Percentiles rank a stretch among this genome's conserved stretches.
phyloP scores from a whole-genome alignment of 2,888 invertebrate genomes.

The Ommatoiulus sabulosus region DNA sequence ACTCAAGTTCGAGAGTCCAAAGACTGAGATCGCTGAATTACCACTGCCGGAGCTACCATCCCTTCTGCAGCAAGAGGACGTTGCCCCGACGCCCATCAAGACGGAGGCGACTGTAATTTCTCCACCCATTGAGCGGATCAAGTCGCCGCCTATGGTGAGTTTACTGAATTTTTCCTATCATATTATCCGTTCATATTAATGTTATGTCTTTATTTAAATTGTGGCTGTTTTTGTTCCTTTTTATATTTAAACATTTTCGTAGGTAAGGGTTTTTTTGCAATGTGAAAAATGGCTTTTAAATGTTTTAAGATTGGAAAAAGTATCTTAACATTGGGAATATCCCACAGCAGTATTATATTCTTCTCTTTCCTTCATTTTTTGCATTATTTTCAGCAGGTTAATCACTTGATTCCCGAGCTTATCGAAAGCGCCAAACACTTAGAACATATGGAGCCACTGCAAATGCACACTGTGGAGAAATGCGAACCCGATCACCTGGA shows the following conservation, averaged over 20 bases:
- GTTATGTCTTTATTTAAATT: no score
- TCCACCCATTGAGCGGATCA: not conserved
- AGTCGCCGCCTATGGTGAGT: not conserved
- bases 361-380: not conserved
- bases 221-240: no score
- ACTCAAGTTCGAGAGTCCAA: not conserved
- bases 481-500: constrained; percentile 49
- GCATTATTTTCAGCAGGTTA: constrained; percentile 68
- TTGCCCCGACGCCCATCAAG: not conserved
- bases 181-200: not conserved
- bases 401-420: constrained; percentile 68
- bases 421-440: constrained; percentile 54
- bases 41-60: not conserved
- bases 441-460: constrained; percentile 42
- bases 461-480: constrained; percentile 49
- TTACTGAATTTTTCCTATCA: not conserved
- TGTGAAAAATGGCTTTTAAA: no score
- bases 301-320: no score
- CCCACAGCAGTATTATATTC: not conserved
- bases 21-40: not conserved
- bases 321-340: not conserved
- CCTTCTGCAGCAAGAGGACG: not conserved
- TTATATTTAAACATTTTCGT: no score
- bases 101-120: not conserved
- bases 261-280: no score